Evolutionary conservation across 2,113 vertebrate genomes (phyloP), one percentile per base, ranked within the genome.

Genomic region (Lamprotornis superbus): DNA sequence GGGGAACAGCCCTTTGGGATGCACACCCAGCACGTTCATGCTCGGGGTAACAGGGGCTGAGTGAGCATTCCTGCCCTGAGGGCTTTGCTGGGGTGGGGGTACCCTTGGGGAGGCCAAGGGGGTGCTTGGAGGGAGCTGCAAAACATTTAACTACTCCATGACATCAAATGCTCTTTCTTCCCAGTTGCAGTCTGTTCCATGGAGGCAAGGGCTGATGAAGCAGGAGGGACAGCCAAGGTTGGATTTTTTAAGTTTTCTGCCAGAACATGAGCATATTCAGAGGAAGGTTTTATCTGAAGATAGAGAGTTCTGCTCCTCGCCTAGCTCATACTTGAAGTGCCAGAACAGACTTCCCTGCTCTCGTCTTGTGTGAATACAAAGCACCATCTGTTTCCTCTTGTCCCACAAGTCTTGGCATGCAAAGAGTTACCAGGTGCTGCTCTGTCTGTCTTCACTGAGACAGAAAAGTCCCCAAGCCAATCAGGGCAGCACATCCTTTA

Each of bases 301-400:
- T 11, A 60, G 10, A 75, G 22, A 89, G 59, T 81, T 75, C 77
- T 75, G 44, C 65, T 95, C 56, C 78, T 94, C 0, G 46, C 89
- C 81, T 75, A 70, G 20, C 70, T 95, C 61, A 67, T 84, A 80
- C 82, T 90, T 84, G 8, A 78, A 90, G 87, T 57, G 87, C 83
- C 83, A 95, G 91, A 85, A 97, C 61, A 95, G 84, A 52, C 47
- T 95, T 82, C 67, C 79, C 87, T 87, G 78, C 70, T 89, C 93
- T 73, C 3, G 0, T 71, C 83, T 82, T 79, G 53, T 91, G 84
- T 82, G 91, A 91, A 76, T 61, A 89, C 49, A 56, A 93, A 93
- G 87, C 59, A 61, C 89, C 93, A 95, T 97, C 93, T 96, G 94
- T 55, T 94, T 92, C 89, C 89, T 91, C 94, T 94, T 52, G 42